Evolutionary conservation across 2,888 invertebrate genomes (phyloP).

Genomic region (Agonopterix heracliana): DNA sequence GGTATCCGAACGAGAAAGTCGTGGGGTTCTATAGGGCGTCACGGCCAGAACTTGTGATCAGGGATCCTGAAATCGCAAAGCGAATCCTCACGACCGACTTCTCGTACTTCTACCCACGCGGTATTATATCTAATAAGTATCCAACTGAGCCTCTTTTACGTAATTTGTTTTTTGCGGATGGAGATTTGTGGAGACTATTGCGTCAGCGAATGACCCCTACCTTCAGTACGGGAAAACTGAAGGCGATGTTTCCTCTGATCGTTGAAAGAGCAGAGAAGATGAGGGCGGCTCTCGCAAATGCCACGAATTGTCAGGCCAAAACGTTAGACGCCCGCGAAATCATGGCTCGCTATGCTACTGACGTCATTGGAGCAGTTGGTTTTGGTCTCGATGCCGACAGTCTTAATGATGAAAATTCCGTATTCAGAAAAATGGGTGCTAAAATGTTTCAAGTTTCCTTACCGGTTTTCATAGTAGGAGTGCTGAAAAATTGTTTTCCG

Average conservation of each 20-base stretch:
- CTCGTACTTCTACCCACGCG: slow-evolving; percentile 13
- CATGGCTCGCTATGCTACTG: slow-evolving; percentile 17
- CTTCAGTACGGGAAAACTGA: slow-evolving; percentile 21
- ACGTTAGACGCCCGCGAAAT: slow-evolving; percentile 20
- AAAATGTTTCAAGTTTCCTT: slow-evolving; percentile 12
- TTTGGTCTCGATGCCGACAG: slow-evolving; percentile 20
- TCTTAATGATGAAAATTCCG: slow-evolving; percentile 17
- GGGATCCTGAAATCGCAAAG: slow-evolving; percentile 21
- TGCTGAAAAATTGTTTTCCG: slow-evolving; percentile 1
- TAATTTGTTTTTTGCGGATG: slow-evolving; percentile 21
- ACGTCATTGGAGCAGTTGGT: slow-evolving; percentile 19
- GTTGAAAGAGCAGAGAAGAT: slow-evolving; percentile 29
- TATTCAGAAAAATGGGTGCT: slow-evolving; percentile 17
- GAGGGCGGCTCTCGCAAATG: slow-evolving; percentile 15
- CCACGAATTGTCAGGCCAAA: background rate
- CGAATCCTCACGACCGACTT: slow-evolving; percentile 20
- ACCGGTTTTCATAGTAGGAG: background rate
- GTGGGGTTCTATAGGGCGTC: slow-evolving; percentile 14
- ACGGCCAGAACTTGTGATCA: slow-evolving; percentile 16
- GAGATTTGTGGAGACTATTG: slow-evolving; percentile 43
- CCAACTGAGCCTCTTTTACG: slow-evolving; percentile 15
- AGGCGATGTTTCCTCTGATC: slow-evolving; percentile 24
- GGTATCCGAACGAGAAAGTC: slow-evolving; percentile 16
- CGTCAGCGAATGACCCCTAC: slow-evolving; percentile 46
- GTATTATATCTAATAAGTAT: slow-evolving; percentile 11